Conservation (phyloP, 2,113 vertebrate genomes). For the Todiramphus saurophagus region DNA sequence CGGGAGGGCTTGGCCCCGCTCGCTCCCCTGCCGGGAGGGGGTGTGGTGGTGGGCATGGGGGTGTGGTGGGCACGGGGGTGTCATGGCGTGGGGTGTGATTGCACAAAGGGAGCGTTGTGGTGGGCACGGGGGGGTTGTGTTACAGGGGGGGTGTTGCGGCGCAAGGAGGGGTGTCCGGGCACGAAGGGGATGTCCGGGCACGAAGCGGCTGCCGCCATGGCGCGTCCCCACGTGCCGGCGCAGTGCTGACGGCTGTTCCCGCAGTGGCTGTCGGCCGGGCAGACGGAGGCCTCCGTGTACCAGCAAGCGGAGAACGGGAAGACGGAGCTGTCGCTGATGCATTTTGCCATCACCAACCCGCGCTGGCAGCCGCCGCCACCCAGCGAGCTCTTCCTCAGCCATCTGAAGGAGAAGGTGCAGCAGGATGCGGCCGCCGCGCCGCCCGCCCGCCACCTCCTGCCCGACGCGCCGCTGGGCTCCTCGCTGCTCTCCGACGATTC, state of each 20-base stretch:
- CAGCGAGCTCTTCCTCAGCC: slow-evolving; percentile 91
- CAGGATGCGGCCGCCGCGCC: slow-evolving; percentile 77
- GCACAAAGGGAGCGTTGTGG: neutral
- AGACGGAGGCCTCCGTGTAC: slow-evolving; percentile 92
- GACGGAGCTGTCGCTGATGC: slow-evolving; percentile 95
- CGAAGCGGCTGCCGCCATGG: too few species aligned
- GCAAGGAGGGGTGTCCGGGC: neutral
- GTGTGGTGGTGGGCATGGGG: neutral
- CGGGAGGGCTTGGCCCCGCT: neutral
- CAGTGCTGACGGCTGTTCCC: neutral
- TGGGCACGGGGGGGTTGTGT: too few species aligned
- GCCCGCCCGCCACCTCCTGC: slow-evolving; percentile 42
- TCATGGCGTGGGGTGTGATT: neutral
- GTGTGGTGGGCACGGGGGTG: neutral
- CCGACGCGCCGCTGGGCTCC: slow-evolving; percentile 2
- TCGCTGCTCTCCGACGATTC: slow-evolving; percentile 23
- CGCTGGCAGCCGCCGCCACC: slow-evolving; percentile 92
- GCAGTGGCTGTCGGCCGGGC: slow-evolving; percentile 92
- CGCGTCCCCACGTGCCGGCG: neutral
- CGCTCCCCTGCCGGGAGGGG: neutral
- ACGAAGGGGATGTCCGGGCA: neutral
- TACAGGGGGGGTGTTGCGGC: neutral
- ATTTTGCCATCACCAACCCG: slow-evolving; percentile 94
- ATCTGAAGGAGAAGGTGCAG: slow-evolving; percentile 90
- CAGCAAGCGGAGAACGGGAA: slow-evolving; percentile 95